Percentiles rank a stretch among this genome's conserved stretches.
phyloP scores from a whole-genome alignment of 1,140 invertebrate species.

The Hypsibius dujardini region DNA sequence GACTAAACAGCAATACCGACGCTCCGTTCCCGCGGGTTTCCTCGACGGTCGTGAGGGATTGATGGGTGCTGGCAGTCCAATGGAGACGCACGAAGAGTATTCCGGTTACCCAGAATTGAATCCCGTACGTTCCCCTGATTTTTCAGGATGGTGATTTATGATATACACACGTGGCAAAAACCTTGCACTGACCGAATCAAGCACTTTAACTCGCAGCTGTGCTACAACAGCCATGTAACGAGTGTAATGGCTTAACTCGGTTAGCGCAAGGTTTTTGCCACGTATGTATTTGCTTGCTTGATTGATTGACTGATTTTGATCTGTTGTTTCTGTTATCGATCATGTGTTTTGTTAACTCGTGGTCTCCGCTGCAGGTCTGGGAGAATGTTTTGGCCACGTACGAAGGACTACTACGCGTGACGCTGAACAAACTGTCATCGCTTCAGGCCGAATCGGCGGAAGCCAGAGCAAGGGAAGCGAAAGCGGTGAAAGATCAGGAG shows the following conservation, averaged over 20 bases:
- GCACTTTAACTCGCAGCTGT: too few species aligned
- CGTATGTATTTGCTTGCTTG: too few species aligned
- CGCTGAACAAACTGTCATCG: not conserved
- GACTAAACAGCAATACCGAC: too few species aligned
- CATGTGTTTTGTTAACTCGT: not conserved
- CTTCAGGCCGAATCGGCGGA: not conserved
- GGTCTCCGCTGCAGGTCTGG: not conserved
- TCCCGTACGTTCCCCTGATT: slow-evolving; percentile 11
- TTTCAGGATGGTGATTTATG: too few species aligned
- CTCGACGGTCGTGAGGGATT: not conserved
- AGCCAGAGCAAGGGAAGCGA: not conserved
- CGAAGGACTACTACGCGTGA: not conserved
- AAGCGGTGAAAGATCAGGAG: not conserved
- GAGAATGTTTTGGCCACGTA: slow-evolving; percentile 14
- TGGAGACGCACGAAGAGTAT: not conserved
- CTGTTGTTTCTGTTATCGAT: not conserved
- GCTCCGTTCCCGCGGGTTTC: slow-evolving; percentile 8
- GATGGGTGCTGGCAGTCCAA: not conserved
- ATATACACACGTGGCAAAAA: too few species aligned
- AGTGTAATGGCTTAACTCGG: too few species aligned
- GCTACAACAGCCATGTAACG: too few species aligned
- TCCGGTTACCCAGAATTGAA: not conserved
- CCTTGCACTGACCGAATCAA: too few species aligned
- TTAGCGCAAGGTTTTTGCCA: too few species aligned
- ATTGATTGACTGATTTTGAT: too few species aligned